Evolutionary conservation across 92 coral and sea anemone genomes (phyloP), one percentile per base, ranked within the genome.

Genomic region (Meandrina meandrites): DNA sequence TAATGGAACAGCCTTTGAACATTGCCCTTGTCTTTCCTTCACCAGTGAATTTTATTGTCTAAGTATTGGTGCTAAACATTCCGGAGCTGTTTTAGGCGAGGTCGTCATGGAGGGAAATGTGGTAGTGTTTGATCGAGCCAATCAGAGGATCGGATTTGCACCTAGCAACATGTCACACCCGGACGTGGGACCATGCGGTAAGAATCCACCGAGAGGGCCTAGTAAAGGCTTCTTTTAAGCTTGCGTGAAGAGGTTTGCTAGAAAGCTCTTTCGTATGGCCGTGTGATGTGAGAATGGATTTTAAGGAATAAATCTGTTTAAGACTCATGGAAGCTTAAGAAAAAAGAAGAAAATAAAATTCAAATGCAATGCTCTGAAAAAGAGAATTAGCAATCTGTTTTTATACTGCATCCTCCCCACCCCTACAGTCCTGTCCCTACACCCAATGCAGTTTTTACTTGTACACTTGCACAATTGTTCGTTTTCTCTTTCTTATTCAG

Each of bases 61-160:
- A 0, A 96, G 98, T 82, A 94, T 96, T 66, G 98, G 98, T 36
- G 90, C 88, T 27, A 94, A 96, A 86, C 93, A 81, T 0, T 90
- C 98, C 14, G 98, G 97, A 14, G 97, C 95, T 57, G 98, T 96
- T 17, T 89, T 96, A 21, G 98, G 98, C 9, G 98, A 96, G 71
- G 98, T 96, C 0, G 93, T 93, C 27, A 92, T 96, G 94, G 98
- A 96, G 74, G 98, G 98, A 51, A 96, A 96, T 68, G 91, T 96
- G 31, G 98, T 96, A 18, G 94, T 96, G 86, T 96, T 96, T 94
- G 98, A 96, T 86, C 94, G 98, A 54, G 98, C 95, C 76, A 92
- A 94, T 79, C 94, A 94, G 90, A 88, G 96, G 76, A 94, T 96
- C 79, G 98, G 98, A 81, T 96, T 96, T 80, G 98, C 98, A 64